Evolutionary conservation across 2,888 invertebrate genomes (phyloP), one percentile per base, ranked within the genome.

Genomic region (Blastobasis lacticolella): DNA sequence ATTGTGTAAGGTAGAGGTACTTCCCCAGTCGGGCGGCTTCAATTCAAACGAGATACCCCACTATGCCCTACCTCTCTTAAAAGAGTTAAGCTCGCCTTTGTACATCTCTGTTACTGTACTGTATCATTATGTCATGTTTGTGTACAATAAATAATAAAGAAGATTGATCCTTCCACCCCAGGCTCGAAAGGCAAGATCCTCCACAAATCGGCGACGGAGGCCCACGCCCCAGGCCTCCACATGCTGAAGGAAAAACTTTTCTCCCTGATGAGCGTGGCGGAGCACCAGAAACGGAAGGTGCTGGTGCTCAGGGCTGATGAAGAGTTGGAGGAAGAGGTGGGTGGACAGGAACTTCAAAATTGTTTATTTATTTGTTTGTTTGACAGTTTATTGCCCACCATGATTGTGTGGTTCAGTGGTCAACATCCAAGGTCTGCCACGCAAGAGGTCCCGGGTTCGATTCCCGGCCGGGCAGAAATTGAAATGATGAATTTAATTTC

Each of bases 231-330:
- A 7, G 93, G 94, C 0, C 73, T 95, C 0, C 91, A 94, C 64
- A 76, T 92, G 7, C 77, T 96, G 0, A 94, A 93, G 62, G 95
- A 96, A 79, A 93, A 94, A 10, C 89, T 95, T 4, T 90, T 93
- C 46, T 90, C 92, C 0, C 90, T 94, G 44, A 85, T 96, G 37
- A 90, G 92, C 54, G 78, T 67, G 66, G 92, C 69, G 85, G 88
- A 48, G 70, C 90, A 63, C 80, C 89, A 71, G 0, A 51, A 63
- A 0, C 81, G 83, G 0, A 63, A 71, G 2, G 54, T 85, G 6
- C 73, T 85, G 0, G 76, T 75, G 0, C 51, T 86, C 5, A 64
- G 66, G 0, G 57, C 66, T 0, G 87, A 86, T 10, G 60, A 71
- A 3, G 75, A 73, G 0, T 49, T 82, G 0, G 54, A 64, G 36